phyloP scores from a whole-genome alignment of 1,140 invertebrate species.

The Leptinotarsa lineolata region DNA sequence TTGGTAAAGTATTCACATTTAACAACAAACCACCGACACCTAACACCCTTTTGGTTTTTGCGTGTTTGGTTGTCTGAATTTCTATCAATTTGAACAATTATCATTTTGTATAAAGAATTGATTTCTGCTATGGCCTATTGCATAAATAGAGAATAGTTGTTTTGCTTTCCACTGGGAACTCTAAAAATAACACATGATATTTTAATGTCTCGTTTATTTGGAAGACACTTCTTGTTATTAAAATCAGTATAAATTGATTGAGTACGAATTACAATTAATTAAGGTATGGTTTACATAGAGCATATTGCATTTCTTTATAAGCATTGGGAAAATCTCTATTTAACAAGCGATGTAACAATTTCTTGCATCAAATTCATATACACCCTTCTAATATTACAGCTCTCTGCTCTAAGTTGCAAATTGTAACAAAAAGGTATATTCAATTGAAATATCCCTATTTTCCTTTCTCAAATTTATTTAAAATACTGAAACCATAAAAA shows the following conservation, averaged over 20 bases:
- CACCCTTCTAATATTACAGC: slow-evolving; percentile 20
- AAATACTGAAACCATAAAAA: slow-evolving; percentile 9
- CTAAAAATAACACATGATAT: slow-evolving; percentile 26
- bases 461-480: slow-evolving; percentile 15
- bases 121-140: no score
- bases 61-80: no score
- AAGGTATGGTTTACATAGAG: slow-evolving; percentile 39
- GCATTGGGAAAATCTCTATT: slow-evolving; percentile 40
- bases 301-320: slow-evolving; percentile 43
- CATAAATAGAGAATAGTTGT: neutral
- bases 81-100: no score
- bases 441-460: neutral
- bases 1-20: no score
- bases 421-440: neutral
- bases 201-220: slow-evolving; percentile 55
- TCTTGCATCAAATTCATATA: slow-evolving; percentile 15
- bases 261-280: slow-evolving; percentile 51
- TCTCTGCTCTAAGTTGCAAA: neutral
- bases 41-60: no score
- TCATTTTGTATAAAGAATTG: no score
- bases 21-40: no score
- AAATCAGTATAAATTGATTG: slow-evolving; percentile 54
- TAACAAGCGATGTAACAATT: slow-evolving; percentile 41
- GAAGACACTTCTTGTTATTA: slow-evolving; percentile 55
- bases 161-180: slow-evolving; percentile 5